Evolutionary conservation across 2,888 invertebrate genomes (phyloP).

Genomic region (Zygothrica quintamaculata): DNA sequence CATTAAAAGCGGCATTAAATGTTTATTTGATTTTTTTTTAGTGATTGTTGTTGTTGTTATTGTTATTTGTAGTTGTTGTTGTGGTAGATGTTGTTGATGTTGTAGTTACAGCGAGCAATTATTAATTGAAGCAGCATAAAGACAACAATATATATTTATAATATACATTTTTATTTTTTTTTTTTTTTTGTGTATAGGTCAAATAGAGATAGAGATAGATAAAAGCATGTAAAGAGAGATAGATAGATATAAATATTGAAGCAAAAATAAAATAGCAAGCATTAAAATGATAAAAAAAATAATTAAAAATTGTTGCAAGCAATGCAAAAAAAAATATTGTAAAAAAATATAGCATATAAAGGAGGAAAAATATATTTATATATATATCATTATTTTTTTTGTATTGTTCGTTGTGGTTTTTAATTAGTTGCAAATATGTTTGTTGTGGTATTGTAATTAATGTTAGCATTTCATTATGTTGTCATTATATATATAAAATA

Average conservation of each 20-base stretch:
- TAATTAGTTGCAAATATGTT: conserved; percentile 55
- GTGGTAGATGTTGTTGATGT: conserved; percentile 58
- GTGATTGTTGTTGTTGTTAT: conserved; percentile 36
- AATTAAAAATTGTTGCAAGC: conserved; percentile 57
- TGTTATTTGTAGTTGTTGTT: conserved; percentile 41
- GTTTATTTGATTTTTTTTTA: too few species aligned
- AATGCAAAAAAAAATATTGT: conserved; percentile 12
- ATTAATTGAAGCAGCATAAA: conserved; percentile 62
- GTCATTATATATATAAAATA: conserved; percentile 38
- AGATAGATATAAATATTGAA: conserved; percentile 39
- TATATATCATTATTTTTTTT: conserved; percentile 39
- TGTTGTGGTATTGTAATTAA: conserved; percentile 59
- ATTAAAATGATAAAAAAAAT: too few species aligned
- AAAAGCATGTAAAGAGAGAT: conserved; percentile 16
- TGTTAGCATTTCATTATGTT: conserved; percentile 48
- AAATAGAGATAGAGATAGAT: conserved; percentile 22
- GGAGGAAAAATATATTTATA: conserved; percentile 13
- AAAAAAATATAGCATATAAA: conserved; percentile 12
- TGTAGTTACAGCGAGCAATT: conserved; percentile 58
- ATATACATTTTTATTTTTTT: conserved; percentile 5
- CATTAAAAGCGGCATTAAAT: conserved; percentile 41
- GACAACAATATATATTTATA: conserved; percentile 42
- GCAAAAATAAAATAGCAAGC: conserved; percentile 25
- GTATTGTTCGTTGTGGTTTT: conserved; percentile 51
- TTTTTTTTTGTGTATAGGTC: conserved; percentile 27